These are phyloP conservation scores for Scylla paramamosain DNA, from an alignment of 1,140 invertebrate species.

Conservation along the genomic window DNA sequence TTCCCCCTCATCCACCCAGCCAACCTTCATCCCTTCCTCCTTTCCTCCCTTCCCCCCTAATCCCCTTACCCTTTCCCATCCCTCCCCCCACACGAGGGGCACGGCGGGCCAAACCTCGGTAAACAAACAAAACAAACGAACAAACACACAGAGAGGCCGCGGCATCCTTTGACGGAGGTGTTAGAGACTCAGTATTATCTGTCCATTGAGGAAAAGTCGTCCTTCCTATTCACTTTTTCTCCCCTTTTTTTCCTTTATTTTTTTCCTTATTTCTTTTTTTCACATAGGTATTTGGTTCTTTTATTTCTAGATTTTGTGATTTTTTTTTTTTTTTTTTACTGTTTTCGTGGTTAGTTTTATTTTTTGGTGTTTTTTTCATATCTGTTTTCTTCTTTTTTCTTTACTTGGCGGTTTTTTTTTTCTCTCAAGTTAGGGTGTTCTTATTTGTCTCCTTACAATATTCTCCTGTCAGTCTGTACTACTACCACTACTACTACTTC, in stretches of 20 bases:
- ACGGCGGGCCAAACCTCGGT: not conserved
- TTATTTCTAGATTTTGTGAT: not conserved
- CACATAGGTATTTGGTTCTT: not conserved
- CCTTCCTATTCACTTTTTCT: not conserved
- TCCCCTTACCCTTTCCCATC: not conserved
- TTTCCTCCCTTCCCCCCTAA: not conserved
- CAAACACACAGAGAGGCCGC: conserved; percentile 29
- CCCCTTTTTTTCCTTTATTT: not conserved
- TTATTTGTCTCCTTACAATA: not conserved
- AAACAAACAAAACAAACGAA: conserved; percentile 47
- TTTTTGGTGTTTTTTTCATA: not conserved
- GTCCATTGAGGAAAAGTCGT: not conserved
- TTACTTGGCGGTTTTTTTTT: not conserved
- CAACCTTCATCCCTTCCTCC: too few species aligned
- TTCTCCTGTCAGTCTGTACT: not conserved
- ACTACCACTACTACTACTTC: not conserved
- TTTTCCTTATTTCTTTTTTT: not conserved
- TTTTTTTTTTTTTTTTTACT: not conserved
- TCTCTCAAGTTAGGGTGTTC: not conserved
- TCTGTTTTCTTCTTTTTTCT: not conserved
- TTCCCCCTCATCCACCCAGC: not conserved
- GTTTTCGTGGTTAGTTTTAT: not conserved
- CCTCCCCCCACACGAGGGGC: not conserved
- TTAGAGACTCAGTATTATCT: not conserved
- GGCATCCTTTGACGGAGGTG: not conserved